phyloP scores from a whole-genome alignment of 1,140 invertebrate genomes.

The Hylaeus anthracinus region DNA sequence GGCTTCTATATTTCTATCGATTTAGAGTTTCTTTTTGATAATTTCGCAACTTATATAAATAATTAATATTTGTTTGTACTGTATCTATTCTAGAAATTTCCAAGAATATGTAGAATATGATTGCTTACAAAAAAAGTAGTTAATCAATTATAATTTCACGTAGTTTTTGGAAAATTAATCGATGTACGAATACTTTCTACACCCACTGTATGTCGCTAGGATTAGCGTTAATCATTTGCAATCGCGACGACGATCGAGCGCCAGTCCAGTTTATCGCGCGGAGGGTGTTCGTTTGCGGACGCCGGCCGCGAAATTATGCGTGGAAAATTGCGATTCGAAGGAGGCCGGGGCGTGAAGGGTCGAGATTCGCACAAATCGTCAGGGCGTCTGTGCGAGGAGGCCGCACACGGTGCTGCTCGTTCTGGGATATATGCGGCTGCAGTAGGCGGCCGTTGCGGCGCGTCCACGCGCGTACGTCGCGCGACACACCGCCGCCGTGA shows the following conservation, averaged over 20 bases:
- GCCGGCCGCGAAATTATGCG: conserved; percentile 55
- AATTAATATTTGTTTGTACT: too few relatives aligned
- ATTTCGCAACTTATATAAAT: too few relatives aligned
- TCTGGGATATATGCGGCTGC: conserved; percentile 30
- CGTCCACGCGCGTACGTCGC: conserved; percentile 39
- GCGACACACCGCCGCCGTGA: conserved; percentile 29
- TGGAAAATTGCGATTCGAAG: conserved; percentile 71
- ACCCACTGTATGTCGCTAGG: too few relatives aligned
- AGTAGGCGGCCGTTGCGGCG: conserved; percentile 44
- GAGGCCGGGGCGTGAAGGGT: conserved; percentile 33
- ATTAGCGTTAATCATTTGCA: too few relatives aligned
- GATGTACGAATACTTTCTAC: too few relatives aligned
- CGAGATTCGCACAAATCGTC: conserved; percentile 37
- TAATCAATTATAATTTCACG: too few relatives aligned
- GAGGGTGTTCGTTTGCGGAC: conserved; percentile 51
- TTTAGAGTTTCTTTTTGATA: too few relatives aligned
- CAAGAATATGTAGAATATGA: too few relatives aligned
- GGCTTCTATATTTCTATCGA: too few relatives aligned
- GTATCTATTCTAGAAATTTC: too few relatives aligned
- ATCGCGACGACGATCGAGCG: neutral
- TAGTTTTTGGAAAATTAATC: too few relatives aligned
- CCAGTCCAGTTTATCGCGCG: neutral
- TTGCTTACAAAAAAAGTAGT: too few relatives aligned
- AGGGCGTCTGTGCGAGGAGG: neutral
- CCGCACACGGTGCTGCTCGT: conserved; percentile 37